Percentiles rank a stretch among this genome's conserved stretches.
These are phyloP conservation scores for Dascillus cervinus DNA, from an alignment of 2,888 invertebrate species.

Conservation along the genomic window DNA sequence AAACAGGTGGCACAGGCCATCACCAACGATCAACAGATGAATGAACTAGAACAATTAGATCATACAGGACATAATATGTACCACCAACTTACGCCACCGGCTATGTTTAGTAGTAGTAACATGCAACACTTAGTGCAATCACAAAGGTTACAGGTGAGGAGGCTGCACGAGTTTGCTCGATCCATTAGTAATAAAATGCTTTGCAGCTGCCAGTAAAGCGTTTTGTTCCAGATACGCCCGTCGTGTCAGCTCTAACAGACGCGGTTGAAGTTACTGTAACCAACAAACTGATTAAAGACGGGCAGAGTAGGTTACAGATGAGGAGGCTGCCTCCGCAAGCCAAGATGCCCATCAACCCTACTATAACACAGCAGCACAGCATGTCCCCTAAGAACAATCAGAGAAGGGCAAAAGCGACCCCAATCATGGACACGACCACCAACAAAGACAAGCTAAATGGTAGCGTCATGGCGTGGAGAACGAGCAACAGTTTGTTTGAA, in stretches of 20 bases:
- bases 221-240: conserved; percentile 44
- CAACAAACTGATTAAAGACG: conserved; percentile 33
- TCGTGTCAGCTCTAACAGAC: conserved; percentile 64
- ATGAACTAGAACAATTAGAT: conserved; percentile 13
- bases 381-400: too few relatives aligned
- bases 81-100: conserved; percentile 7
- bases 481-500: conserved; percentile 59
- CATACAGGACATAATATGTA: conserved; percentile 13
- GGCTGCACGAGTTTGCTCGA: conserved; percentile 3
- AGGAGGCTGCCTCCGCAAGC: too few relatives aligned
- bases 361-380: too few relatives aligned
- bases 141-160: conserved; percentile 38
- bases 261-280: conserved; percentile 55
- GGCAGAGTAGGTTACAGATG: too few relatives aligned
- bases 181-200: conserved; percentile 6
- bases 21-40: conserved; percentile 20
- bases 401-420: too few relatives aligned
- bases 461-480: conserved; percentile 74
- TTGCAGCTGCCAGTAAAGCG: conserved; percentile 39
- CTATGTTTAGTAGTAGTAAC: too few relatives aligned
- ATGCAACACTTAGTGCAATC: conserved; percentile 34
- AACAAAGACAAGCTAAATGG: conserved; percentile 32
- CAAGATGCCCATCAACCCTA: too few relatives aligned
- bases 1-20: conserved; percentile 33
- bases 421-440: too few relatives aligned